These are phyloP conservation scores for Drosophila birchii DNA, from an alignment of 2,888 invertebrate genomes.

Conservation along the genomic window DNA sequence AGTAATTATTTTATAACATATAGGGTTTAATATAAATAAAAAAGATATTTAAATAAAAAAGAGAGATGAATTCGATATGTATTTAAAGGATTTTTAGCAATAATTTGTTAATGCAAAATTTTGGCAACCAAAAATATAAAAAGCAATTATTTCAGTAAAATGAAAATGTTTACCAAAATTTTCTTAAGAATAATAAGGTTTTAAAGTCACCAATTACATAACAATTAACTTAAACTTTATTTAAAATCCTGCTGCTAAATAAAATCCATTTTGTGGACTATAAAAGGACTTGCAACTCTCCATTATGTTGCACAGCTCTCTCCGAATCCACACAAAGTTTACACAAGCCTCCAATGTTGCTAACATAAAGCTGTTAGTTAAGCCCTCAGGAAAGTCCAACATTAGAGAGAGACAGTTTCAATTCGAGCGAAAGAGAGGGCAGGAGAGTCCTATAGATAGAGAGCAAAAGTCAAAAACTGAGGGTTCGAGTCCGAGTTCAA, in stretches of 20 bases:
- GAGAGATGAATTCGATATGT: no score
- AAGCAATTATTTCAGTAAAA: no score
- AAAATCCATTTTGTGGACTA: neutral
- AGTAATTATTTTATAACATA: neutral
- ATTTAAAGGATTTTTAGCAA: no score
- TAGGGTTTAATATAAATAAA: neutral
- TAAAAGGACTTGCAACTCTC: conserved; percentile 9
- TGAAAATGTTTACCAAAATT: no score
- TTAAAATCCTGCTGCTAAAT: no score
- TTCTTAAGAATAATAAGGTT: no score
- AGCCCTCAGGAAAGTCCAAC: conserved; percentile 3
- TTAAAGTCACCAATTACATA: no score
- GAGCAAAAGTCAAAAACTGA: conserved; percentile 31
- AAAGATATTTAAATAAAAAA: neutral
- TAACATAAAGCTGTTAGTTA: conserved; percentile 3
- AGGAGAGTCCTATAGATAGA: conserved; percentile 32
- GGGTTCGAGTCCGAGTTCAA: conserved; percentile 27
- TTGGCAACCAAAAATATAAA: no score
- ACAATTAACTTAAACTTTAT: no score
- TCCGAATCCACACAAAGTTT: conserved; percentile 1
- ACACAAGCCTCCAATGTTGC: conserved; percentile 1
- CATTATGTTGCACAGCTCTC: neutral
- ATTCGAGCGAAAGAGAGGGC: conserved; percentile 12
- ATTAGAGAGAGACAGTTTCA: conserved; percentile 1
- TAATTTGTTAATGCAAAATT: no score